phyloP scores from a whole-genome alignment of 2,113 vertebrate species.

The Pantherophis guttatus region DNA sequence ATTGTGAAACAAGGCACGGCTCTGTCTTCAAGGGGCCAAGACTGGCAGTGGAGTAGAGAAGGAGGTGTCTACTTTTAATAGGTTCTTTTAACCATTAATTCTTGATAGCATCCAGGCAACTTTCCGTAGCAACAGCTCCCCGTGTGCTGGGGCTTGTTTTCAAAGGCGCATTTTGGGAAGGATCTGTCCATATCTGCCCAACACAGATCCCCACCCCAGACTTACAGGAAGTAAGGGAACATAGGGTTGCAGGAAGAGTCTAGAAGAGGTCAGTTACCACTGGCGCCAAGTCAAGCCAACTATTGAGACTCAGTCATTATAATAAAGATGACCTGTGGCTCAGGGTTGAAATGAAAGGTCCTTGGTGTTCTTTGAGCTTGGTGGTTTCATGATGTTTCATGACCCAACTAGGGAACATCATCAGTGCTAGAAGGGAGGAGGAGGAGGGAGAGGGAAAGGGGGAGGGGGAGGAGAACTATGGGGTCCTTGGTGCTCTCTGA shows the following conservation, averaged over 20 bases:
- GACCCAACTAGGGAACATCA: too few relatives aligned
- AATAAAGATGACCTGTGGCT: neutral
- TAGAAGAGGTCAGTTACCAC: neutral
- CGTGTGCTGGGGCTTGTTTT: neutral
- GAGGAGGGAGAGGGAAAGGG: fast-evolving
- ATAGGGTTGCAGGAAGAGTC: neutral
- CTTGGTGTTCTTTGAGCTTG: too few relatives aligned
- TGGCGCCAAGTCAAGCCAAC: neutral
- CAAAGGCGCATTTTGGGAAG: neutral
- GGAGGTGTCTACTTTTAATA: too few relatives aligned
- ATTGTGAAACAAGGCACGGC: too few relatives aligned
- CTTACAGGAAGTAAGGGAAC: neutral
- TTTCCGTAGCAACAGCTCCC: neutral
- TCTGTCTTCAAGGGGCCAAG: too few relatives aligned
- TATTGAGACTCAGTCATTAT: neutral
- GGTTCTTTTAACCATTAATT: too few relatives aligned
- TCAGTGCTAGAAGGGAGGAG: too few relatives aligned
- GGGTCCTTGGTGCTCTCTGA: too few relatives aligned
- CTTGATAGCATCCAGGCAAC: neutral
- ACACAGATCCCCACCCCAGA: neutral
- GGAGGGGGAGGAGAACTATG: too few relatives aligned
- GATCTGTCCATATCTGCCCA: neutral
- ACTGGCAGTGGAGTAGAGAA: too few relatives aligned
- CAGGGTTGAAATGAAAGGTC: too few relatives aligned
- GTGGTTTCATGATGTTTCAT: too few relatives aligned